phyloP scores from a whole-genome alignment of 2,888 invertebrate genomes.

The Cylloceria caligata region DNA sequence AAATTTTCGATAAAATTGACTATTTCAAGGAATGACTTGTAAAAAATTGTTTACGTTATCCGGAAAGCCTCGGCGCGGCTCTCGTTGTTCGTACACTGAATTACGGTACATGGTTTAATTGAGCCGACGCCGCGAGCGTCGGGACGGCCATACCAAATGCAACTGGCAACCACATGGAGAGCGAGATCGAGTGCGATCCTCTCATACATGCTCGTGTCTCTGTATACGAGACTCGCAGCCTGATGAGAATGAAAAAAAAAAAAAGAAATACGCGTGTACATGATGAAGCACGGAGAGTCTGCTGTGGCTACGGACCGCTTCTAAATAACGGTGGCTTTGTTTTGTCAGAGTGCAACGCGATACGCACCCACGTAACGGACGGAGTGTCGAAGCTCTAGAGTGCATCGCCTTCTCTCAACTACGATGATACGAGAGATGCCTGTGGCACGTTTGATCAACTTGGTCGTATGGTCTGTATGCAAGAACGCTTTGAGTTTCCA shows the following conservation, averaged over 20 bases:
- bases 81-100: conserved; percentile 61
- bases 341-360: conserved; percentile 63
- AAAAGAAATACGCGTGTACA: conserved; percentile 43
- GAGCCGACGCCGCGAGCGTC: conserved; percentile 74
- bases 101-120: conserved; percentile 75
- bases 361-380: conserved; percentile 61
- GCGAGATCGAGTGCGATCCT: conserved; percentile 63
- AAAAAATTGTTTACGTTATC: conserved; percentile 43
- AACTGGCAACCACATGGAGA: conserved; percentile 80
- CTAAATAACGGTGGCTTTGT: conserved; percentile 82
- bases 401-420: conserved; percentile 49
- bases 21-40: conserved; percentile 32
- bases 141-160: conserved; percentile 73
- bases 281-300: conserved; percentile 67
- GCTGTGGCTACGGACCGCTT: conserved; percentile 71
- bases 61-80: conserved; percentile 48
- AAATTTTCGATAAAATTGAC: background rate
- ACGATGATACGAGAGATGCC: conserved; percentile 12
- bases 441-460: conserved; percentile 20
- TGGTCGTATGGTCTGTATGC: background rate
- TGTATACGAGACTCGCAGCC: conserved; percentile 16
- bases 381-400: conserved; percentile 58
- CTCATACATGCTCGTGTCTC: conserved; percentile 17
- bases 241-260: conserved; percentile 42
- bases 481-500: conserved; percentile 39